Evolutionary conservation across 2,888 invertebrate genomes (phyloP), one percentile per base, ranked within the genome.

Genomic region (Parasteatoda lunata): DNA sequence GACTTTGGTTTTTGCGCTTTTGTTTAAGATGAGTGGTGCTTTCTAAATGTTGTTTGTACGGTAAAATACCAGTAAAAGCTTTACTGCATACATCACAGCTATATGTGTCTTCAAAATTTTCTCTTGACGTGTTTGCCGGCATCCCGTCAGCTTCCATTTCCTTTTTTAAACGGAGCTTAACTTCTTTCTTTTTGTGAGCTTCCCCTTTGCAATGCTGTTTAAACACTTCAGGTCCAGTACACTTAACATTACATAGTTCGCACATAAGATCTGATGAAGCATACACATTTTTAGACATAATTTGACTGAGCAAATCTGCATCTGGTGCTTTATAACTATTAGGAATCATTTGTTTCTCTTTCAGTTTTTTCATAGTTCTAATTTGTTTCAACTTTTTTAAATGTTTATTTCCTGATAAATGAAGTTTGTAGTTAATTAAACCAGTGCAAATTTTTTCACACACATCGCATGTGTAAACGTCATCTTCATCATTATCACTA

Each of bases 401-500:
- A 30, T 80, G 80, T 51, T 80, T 80, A 9, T 73, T 65, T 3
- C 80, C 80, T 5, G 59, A 5, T 9, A 80, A 45, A 49, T 80
- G 80, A 4, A 80, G 30, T 5, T 80, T 49, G 47, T 52, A 80
- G 6, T 6, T 54, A 6, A 73, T 1, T n/a, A 65, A n/a, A 13
- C 80, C 80, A 47, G 72, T 72, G 54, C 80, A 80, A 13, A 80
- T 30, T 11, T 66, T 80, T 8, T 73, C 8, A 49, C 80, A 80
- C 11, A 73, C 30, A 52, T 73, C 65, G 49, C 80, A 80, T 8
- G 73, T 65, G 15, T 72, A 73, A n/a, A 80, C 80, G 8, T 79
- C 79, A 66, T 45, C 78, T 0, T 71, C 70, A 54, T 71, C 71
- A 6, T 49, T 64, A 13, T 15, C 49, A 30, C 30, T 15, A 15